These are phyloP conservation scores for Amblyornis subalaris DNA, from an alignment of 2,113 vertebrate species.

Conservation along the genomic window DNA sequence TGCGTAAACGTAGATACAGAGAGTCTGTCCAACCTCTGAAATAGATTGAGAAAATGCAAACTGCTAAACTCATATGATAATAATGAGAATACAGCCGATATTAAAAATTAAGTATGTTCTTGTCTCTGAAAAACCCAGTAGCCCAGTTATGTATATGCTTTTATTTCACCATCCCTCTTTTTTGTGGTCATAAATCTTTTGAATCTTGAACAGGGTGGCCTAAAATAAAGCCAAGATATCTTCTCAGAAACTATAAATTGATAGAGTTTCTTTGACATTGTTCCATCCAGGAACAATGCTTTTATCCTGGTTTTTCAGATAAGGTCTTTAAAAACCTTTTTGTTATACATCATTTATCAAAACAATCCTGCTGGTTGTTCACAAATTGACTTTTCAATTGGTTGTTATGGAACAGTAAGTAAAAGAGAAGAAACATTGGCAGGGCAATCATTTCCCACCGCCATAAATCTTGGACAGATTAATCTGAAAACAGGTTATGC, in stretches of 20 bases:
- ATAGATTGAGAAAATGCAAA: conserved; percentile 1
- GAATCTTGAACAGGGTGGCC: background rate
- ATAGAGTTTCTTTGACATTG: background rate
- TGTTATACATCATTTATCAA: background rate
- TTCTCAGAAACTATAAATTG: background rate
- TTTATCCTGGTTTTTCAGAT: background rate
- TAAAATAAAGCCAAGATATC: background rate
- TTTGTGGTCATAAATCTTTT: background rate
- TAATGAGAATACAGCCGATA: background rate
- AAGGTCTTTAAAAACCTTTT: background rate
- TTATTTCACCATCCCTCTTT: background rate
- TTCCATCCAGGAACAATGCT: background rate
- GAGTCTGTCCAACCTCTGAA: conserved; percentile 75
- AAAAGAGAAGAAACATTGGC: conserved; percentile 17
- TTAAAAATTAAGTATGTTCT: background rate
- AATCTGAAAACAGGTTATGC: background rate
- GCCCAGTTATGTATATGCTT: background rate
- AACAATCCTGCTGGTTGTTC: background rate
- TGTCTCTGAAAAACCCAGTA: background rate
- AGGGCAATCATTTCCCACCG: background rate
- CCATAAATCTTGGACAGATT: background rate
- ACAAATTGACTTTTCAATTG: conserved; percentile 3
- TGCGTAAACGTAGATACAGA: conserved; percentile 67
- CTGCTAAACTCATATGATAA: background rate
- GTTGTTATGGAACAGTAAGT: background rate